These are phyloP conservation scores for Crambe crambe DNA, from an alignment of 37 sponge, comb jelly and placozoan genomes.

Conservation along the genomic window DNA sequence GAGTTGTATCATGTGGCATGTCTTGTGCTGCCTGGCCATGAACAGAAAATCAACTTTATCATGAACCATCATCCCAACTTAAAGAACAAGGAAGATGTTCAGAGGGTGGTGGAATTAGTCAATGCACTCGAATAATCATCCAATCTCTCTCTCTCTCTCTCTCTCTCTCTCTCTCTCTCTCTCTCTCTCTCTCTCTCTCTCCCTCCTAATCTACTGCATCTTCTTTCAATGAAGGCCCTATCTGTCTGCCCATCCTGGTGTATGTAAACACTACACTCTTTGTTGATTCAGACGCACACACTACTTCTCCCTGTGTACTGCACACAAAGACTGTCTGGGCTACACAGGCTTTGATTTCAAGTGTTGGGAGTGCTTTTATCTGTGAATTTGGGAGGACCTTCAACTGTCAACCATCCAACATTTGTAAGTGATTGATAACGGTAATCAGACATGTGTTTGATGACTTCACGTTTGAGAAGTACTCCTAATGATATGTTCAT, in stretches of 20 bases:
- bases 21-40: slow-evolving; percentile 22
- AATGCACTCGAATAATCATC: background rate
- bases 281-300: too few relatives aligned
- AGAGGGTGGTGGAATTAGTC: background rate
- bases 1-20: background rate
- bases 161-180: slow-evolving; percentile 16
- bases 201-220: background rate
- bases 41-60: background rate
- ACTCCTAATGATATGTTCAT: too few relatives aligned
- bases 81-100: background rate
- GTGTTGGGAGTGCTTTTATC: too few relatives aligned
- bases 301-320: too few relatives aligned
- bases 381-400: too few relatives aligned
- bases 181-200: slow-evolving; percentile 14
- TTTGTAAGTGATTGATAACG: too few relatives aligned
- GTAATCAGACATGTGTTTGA: too few relatives aligned
- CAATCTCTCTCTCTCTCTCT: background rate
- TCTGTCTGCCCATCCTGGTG: background rate
- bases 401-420: too few relatives aligned
- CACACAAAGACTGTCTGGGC: too few relatives aligned
- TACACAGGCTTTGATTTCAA: too few relatives aligned
- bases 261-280: background rate
- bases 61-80: slow-evolving; percentile 4
- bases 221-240: background rate
- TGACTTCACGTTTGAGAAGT: too few relatives aligned